Base-by-base conservation (phyloP, 2,888 invertebrate species). In the Idaea aversata region DNA sequence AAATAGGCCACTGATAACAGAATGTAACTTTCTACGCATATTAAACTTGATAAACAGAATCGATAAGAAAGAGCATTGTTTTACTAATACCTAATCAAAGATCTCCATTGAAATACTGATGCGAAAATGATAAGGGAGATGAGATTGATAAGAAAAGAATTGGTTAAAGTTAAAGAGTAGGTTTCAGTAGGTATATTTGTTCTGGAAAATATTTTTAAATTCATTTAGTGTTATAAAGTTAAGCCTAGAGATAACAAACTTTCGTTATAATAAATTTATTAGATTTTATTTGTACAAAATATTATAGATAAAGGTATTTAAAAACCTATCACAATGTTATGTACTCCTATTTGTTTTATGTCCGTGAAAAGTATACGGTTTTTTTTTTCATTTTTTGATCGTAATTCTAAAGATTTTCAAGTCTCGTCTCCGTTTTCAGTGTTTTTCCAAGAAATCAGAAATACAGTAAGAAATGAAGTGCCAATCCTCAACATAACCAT, bases 1-100 rank as follows among this genome's bases (percentile, higher is more conserved):
- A 76, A 77, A 76, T 81, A 47, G 47, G 47, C 47, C 47, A 10
- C 47, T 47, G 47, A 47, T 47, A 47, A 47, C 47, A 47, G 47
- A 47, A 47, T 47, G 47, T 82, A 83, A 87, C 87, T 92, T 90
- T 90, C 86, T 86, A 92, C 90, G 92, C 90, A 86, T 86, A 92
- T 93, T 93, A 92, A 89, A 86, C 81, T 72, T 85, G 92, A 92
- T 92, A 92, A 91, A 84, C 81, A 76, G 71, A 67, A 63, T 66
- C 80, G 90, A 91, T 92, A 91, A 89, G 75, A 67, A 66, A 64
- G 69, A 72, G 87, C 78, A 91, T 91, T 92, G 91, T 91, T 88
- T 59, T n/a, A 81, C 64, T 69, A 83, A 84, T 82, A 81, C 81
- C 81, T 91, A 91, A 92, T 92, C 91, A 86, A 83, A 79, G 85